Evolutionary conservation across 2,797 vertebrate species (phyloP), one percentile per base, ranked within the genome.

Genomic region (Pelodytes ibericus): DNA sequence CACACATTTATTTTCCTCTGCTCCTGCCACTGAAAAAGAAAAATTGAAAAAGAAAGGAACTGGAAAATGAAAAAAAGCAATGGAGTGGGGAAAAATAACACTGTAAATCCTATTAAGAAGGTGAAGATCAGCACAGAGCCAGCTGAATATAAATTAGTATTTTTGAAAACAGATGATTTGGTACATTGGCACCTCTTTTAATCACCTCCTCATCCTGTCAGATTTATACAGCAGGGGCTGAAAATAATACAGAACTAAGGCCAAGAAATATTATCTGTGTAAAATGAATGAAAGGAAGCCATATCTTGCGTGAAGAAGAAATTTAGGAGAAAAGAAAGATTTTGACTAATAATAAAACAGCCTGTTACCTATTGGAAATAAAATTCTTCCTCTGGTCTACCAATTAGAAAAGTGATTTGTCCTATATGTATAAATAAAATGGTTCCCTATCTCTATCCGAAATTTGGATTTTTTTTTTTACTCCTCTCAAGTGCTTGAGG

Each of bases 21-120:
- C 56, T 15, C 26, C 51, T 51, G 44, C 44, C 27, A 26, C n/a
- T 22, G 11, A n/a, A 29, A 51, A 33, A 31, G 49, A 31, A 24
- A 53, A 53, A 53, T 53, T 53, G 49, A 53, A 53, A 65, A 61
- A 8, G 7, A 71, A 79, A 75, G 68, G 16, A 64, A 68, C 31
- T 53, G 39, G 62, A 33, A 81, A 81, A 53, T 59, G 36, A 25
- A 36, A 66, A 65, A 47, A 29, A 30, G 71, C 67, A 62, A 49
- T 61, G 58, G 16, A 63, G 71, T 51, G 71, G 71, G 30, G 31
- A 24, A 62, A 18, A 53, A 62, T 20, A 72, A 49, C 25, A 62
- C 63, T 39, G 53, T 51, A 27, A 72, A 65, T 75, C 33, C 25
- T 49, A 69, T 64, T 73, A 53, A 3, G 27, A 59, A 67, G 36